A percentile compares a stretch with the other conserved stretches of the same genome.
These are phyloP conservation scores for Cryptosula pallasiana DNA, from an alignment of 2,888 invertebrate species.

Conservation along the genomic window DNA sequence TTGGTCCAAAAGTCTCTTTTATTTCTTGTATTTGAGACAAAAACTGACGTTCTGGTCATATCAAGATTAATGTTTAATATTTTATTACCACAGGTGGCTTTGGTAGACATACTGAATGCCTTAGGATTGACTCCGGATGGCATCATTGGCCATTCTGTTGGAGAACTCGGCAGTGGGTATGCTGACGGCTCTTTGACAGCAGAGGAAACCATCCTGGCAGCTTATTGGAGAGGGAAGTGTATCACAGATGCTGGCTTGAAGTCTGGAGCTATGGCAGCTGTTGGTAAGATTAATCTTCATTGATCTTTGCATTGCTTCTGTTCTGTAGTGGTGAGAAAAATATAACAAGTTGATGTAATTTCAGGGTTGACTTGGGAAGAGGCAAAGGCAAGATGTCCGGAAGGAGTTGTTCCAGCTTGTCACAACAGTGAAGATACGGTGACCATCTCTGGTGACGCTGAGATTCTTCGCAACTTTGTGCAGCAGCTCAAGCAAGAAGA, in stretches of 20 bases:
- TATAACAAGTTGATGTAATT: slow-evolving; percentile 45
- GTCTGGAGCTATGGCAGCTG: slow-evolving; percentile 51
- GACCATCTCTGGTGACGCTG: slow-evolving; percentile 82
- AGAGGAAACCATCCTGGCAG: slow-evolving; percentile 87
- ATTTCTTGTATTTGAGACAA: too few species aligned
- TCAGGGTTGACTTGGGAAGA: slow-evolving; percentile 53
- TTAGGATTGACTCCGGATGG: slow-evolving; percentile 80
- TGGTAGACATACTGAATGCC: slow-evolving; percentile 78
- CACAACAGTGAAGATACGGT: slow-evolving; percentile 92
- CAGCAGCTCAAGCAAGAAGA: slow-evolving; percentile 43
- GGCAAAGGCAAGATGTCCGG: slow-evolving; percentile 45
- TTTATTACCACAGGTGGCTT: too few species aligned
- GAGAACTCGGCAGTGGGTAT: slow-evolving; percentile 93
- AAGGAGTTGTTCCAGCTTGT: slow-evolving; percentile 62
- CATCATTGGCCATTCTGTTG: too few species aligned
- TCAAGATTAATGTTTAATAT: too few species aligned
- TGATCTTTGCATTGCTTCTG: too few species aligned
- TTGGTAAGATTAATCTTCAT: slow-evolving; percentile 44
- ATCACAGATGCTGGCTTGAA: slow-evolving; percentile 47
- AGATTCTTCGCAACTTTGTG: slow-evolving; percentile 43
- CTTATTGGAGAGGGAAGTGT: slow-evolving; percentile 71
- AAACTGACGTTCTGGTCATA: too few species aligned
- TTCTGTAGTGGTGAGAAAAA: too few species aligned
- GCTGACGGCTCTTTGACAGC: slow-evolving; percentile 91
- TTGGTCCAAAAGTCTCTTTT: too few species aligned